A percentile compares a stretch with the other conserved stretches of the same genome.
Evolutionary conservation across 2,113 vertebrate genomes (phyloP).

Genomic region (Equus przewalskii): DNA sequence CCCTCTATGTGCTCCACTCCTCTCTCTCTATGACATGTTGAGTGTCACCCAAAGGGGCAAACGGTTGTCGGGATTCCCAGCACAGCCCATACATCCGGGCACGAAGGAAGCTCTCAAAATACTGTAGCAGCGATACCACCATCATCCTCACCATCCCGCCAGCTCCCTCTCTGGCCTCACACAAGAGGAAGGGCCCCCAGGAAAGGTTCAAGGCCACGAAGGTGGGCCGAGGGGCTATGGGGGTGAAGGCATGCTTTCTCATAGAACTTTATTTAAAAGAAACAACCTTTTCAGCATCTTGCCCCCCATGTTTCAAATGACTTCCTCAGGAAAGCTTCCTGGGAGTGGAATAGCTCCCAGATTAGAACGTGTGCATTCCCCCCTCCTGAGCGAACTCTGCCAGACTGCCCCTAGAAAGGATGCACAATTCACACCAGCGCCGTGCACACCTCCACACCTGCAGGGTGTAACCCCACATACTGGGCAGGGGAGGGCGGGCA

Average conservation of each 20-base stretch:
- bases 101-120: no score
- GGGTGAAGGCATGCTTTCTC: accelerated
- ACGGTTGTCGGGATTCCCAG: accelerated
- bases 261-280: accelerated
- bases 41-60: background rate
- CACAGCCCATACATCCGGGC: accelerated
- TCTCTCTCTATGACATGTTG: accelerated
- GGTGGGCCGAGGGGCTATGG: accelerated
- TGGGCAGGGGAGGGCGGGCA: background rate
- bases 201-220: background rate
- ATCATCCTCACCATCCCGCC: accelerated
- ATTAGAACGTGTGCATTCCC: accelerated
- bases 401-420: background rate
- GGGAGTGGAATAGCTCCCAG: background rate
- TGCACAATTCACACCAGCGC: accelerated
- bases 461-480: accelerated
- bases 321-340: background rate
- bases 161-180: background rate
- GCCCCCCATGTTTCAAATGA: background rate
- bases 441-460: accelerated
- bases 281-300: background rate
- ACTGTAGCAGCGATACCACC: background rate
- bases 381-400: accelerated
- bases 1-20: background rate
- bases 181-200: background rate